A percentile compares a stretch with the other conserved stretches of the same genome.
These are phyloP conservation scores for Zaprionus africanus DNA, from an alignment of 1,140 invertebrate species.

Conservation along the genomic window DNA sequence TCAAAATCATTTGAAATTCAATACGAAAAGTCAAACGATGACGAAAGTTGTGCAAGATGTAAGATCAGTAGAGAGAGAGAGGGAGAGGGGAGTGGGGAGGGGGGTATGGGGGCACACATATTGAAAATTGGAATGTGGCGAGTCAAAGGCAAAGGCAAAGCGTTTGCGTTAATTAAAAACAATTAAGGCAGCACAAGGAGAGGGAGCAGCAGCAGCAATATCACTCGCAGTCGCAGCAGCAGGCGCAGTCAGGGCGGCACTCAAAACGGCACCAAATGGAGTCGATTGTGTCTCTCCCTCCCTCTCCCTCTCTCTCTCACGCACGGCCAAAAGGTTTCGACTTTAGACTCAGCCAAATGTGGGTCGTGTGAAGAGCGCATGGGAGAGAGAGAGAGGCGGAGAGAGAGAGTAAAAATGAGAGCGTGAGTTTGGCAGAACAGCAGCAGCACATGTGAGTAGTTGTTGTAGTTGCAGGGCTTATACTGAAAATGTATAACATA, in stretches of 20 bases:
- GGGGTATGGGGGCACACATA: constrained; percentile 17
- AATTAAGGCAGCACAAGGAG: constrained; percentile 72
- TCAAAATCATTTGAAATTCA: constrained; percentile 82
- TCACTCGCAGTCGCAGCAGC: constrained; percentile 24
- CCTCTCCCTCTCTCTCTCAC: constrained; percentile 37
- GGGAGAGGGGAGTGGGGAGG: neutral
- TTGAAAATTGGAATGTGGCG: constrained; percentile 80
- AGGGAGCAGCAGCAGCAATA: constrained; percentile 34
- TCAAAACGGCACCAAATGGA: constrained; percentile 35
- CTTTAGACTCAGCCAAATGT: constrained; percentile 55
- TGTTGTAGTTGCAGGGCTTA: constrained; percentile 43
- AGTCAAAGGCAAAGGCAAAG: constrained; percentile 62
- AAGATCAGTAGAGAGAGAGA: constrained; percentile 21
- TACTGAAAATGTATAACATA: constrained; percentile 76
- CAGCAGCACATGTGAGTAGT: constrained; percentile 20
- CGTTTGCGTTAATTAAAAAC: constrained; percentile 84
- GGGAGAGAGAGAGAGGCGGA: neutral
- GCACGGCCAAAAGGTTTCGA: constrained; percentile 57
- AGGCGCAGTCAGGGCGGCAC: constrained; percentile 33
- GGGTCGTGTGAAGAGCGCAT: constrained; percentile 61
- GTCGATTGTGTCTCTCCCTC: constrained; percentile 10
- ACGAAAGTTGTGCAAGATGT: constrained; percentile 64
- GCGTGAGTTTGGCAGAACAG: neutral
- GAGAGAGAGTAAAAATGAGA: neutral
- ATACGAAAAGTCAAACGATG: constrained; percentile 75